Evolutionary conservation across 2,888 invertebrate genomes (phyloP), one percentile per base, ranked within the genome.

Genomic region (Gastracanthus pulcherrimus): DNA sequence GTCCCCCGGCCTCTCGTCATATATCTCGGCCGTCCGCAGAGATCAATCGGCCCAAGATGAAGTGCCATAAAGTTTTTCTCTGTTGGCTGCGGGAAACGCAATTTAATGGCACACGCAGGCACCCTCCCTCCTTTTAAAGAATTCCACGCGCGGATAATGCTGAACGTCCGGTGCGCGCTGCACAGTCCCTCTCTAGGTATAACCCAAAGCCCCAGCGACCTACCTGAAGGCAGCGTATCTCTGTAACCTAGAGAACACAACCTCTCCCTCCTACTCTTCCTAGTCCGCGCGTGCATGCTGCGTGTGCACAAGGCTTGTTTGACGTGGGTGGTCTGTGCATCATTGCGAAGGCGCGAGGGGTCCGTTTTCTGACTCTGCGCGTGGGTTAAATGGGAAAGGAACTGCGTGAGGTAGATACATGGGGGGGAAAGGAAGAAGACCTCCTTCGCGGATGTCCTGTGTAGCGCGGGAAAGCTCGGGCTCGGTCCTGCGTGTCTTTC

Each of bases 1-100:
- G 55, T 7, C 23, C 55, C n/a, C n/a, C n/a, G n/a, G n/a, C n/a
- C n/a, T n/a, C n/a, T n/a, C n/a, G n/a, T n/a, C 69, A 64, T 81
- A 77, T 81, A 81, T 81, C 76, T 76, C 69, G 13, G 19, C 71
- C 67, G 74, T 77, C 81, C 81, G 72, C 81, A 81, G 36, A 77
- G 81, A 81, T 81, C 81, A 81, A 81, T 81, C 81, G 81, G 23
- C 16, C n/a, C 23, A 34, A 77, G 81, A 81, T 76, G 80, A 81
- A 71, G 80, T 76, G 80, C 76, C 76, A 75, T 80, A 80, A 80
- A 80, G 70, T 48, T 62, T 41, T 7, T 62, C 75, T 62, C 45
- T 80, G 81, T 71, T 67, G n/a, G 58, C 72, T 77, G 81, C 69
- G 77, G 81, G 74, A 74, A 74, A 55, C 81, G 77, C 81, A 81